Conservation (phyloP, 2,797 vertebrate genomes). For the Odontamblyopus lacepedii region DNA sequence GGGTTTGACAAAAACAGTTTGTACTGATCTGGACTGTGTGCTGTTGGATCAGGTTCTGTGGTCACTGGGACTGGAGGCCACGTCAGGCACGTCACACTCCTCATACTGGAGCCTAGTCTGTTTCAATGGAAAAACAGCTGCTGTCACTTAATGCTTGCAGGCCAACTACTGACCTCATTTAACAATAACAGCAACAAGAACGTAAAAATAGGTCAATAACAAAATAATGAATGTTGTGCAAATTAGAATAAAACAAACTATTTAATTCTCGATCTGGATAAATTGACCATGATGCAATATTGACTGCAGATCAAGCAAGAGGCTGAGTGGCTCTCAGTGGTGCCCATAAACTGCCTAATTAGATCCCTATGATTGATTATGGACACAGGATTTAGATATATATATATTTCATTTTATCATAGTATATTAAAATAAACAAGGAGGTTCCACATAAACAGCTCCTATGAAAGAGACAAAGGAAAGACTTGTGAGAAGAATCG, state of each 20-base stretch:
- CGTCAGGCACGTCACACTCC: conserved; percentile 64
- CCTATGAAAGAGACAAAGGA: conserved; percentile 43
- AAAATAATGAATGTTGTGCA: background rate
- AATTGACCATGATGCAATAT: conserved; percentile 46
- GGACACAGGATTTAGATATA: conserved; percentile 41
- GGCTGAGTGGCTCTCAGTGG: conserved; percentile 52
- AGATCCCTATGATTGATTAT: conserved; percentile 66
- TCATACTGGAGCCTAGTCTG: conserved; percentile 63
- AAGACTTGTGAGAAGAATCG: conserved; percentile 49
- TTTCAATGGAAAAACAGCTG: conserved; percentile 73
- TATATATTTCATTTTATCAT: background rate
- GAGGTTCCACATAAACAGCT: conserved; percentile 40
- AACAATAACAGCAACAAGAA: conserved; percentile 28
- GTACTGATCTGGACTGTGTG: conserved; percentile 38
- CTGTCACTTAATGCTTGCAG: conserved; percentile 67
- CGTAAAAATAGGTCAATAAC: conserved; percentile 18
- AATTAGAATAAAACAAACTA: conserved; percentile 30
- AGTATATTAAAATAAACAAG: background rate
- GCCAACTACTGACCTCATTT: conserved; percentile 69
- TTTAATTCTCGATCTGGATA: background rate
- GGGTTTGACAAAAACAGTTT: conserved; percentile 48
- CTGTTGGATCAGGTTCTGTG: conserved; percentile 66
- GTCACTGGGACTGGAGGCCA: conserved; percentile 59
- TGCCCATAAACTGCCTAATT: conserved; percentile 72
- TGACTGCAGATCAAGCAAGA: conserved; percentile 61